Base-by-base conservation (phyloP, 2,797 vertebrate species). In the Acridotheres tristis region DNA sequence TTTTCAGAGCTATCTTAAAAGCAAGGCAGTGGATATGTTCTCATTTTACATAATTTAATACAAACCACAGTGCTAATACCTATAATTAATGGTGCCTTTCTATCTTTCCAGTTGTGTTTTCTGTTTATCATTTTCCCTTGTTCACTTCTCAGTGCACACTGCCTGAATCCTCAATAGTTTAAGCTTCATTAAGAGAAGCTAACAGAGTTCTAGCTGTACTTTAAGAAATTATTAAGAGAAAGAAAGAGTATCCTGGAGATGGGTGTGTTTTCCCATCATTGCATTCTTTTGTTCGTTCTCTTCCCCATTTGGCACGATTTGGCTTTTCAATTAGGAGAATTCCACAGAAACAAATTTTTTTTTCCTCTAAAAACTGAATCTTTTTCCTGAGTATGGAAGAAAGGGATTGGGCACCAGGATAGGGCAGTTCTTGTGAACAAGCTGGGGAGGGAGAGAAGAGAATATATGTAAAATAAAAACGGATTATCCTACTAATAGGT, bases 31-130 rank as follows among this genome's bases (percentile, higher is more conserved):
- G n/a, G 34, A 54, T 59, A 8, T 50, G 45, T 88, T 96, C 76
- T 81, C 47, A 17, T 72, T 85, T 93, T 89, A 51, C 16, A 17
- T 80, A 53, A 67, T 74, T 42, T 51, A 77, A 54, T 42, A 40
- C 54, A 85, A 89, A 77, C 59, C 32, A 63, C 50, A 43, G 0
- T 71, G 29, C 73, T 83, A 22, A 62, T 89, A 54, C 50, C 47
- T 83, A 25, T 68, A 90, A 85, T 93, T 92, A 82, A 76, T 40
- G 25, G 42, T 90, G 43, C 54, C 48, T 94, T 90, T 84, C 32
- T 87, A 43, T 32, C n/a, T 90, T 85, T 89, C 63, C 38, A 75
- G 0, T 47, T 81, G 36, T 62, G 43, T 78, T 93, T 91, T 79
- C 67, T 92, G 42, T 63, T 77, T 74, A 47, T 93, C 2, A 4